phyloP scores from a whole-genome alignment of 2,888 invertebrate species.

The Oscheius myriophilus region DNA sequence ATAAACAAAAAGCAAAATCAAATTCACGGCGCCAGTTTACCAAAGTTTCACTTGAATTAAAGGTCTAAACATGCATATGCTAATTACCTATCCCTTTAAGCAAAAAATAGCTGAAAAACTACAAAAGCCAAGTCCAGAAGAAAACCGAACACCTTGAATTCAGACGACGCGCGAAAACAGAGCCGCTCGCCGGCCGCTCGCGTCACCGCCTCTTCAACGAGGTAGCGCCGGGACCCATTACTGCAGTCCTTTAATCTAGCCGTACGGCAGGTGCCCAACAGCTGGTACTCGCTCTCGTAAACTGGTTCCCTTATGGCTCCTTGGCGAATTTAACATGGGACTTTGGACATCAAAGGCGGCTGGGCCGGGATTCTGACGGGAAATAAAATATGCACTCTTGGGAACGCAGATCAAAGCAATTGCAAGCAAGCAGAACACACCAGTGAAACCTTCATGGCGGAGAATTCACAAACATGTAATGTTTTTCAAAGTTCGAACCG shows the following conservation, averaged over 20 bases:
- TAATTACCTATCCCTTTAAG: not conserved
- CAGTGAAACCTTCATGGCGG: too few relatives aligned
- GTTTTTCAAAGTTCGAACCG: too few relatives aligned
- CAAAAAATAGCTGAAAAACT: not conserved
- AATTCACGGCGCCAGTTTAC: not conserved
- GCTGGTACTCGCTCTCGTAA: not conserved
- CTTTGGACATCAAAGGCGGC: not conserved
- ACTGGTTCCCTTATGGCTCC: not conserved
- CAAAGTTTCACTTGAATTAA: not conserved
- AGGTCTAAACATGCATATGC: not conserved
- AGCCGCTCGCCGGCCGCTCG: constrained; percentile 8
- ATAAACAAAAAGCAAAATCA: too few relatives aligned
- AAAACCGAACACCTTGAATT: constrained; percentile 20
- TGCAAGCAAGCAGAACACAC: too few relatives aligned
- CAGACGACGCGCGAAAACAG: constrained; percentile 31
- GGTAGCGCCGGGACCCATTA: constrained; percentile 14
- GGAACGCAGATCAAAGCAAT: not conserved
- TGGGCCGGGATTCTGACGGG: not conserved
- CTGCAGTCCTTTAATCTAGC: not conserved
- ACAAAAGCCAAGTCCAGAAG: not conserved
- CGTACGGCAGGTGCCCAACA: not conserved
- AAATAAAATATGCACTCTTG: not conserved
- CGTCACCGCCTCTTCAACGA: constrained; percentile 15
- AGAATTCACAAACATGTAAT: too few relatives aligned
- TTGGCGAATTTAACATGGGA: not conserved